Conservation (phyloP, 92 coral and sea anemone species). For the Anthopleura xanthogrammica region DNA sequence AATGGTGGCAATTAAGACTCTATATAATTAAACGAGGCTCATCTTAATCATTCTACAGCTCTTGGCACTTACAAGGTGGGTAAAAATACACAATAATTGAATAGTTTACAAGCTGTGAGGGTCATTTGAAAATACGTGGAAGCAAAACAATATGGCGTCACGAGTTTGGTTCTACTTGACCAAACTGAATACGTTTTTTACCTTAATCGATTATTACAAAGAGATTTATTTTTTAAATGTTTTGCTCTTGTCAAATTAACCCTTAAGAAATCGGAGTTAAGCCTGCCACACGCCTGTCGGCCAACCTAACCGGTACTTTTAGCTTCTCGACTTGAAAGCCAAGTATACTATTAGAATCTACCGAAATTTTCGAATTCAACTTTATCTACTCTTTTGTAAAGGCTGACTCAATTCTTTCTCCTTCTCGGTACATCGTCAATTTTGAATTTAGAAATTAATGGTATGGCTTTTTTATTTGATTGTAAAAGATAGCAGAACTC, state of each 20-base stretch:
- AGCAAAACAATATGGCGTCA: neutral
- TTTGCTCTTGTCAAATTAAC: neutral
- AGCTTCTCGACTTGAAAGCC: too few relatives aligned
- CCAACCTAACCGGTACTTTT: neutral
- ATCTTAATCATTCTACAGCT: neutral
- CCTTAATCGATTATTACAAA: neutral
- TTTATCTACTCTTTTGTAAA: too few relatives aligned
- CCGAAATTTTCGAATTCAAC: too few relatives aligned
- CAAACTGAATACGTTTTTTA: neutral
- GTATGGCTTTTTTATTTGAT: neutral
- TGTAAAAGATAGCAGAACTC: neutral
- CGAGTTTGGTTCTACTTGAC: neutral
- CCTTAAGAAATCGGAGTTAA: neutral
- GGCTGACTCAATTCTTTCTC: neutral
- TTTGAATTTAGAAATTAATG: neutral
- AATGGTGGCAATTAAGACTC: conserved; percentile 11
- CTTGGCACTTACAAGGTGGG: neutral
- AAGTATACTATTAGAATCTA: too few relatives aligned
- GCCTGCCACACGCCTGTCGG: neutral
- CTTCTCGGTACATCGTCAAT: neutral
- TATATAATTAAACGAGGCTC: neutral
- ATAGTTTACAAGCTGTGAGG: neutral
- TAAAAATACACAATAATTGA: neutral
- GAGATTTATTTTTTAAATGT: neutral
- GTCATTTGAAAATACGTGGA: neutral